Base-by-base conservation (phyloP, 1,140 invertebrate genomes). In the Chelonus insularis region DNA sequence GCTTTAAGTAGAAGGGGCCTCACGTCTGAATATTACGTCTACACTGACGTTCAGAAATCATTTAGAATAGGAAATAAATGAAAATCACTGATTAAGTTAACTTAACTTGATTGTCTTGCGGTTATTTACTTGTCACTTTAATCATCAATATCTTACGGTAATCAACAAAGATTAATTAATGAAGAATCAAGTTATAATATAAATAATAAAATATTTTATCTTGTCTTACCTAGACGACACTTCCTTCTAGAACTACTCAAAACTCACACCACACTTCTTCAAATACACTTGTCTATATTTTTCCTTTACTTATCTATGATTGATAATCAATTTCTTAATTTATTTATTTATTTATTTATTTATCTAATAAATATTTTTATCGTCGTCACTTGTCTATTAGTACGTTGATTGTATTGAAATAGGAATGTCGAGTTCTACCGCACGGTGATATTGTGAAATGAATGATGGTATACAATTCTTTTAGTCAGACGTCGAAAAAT, bases 1-100 rank as follows among this genome's bases (percentile, higher is more conserved):
- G 11, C 16, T 43, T 11, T 48, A 21, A 34, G 37, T 39, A 34
- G 18, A 37, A 34, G 52, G 14, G 20, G 7, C 32, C 20, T 29
- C 20, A 32, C 18, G 52, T 55, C 29, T 55, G 25, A 39, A 14
- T 55, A 55, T 55, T 39, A 55, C 52, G 34, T 55, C 14, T 29
- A 4, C 25, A 52, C 50, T 36, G 50, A 52, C 11, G 23, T 23
- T 50, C 25, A 14, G 29, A 52, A 16, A 52, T 52, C 4, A 16
- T 52, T 52, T 52, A 12, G 3, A 32, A 52, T 52, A 25, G n/a
- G 0, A 52, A 34, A 52, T 52, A 11, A 34, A 34, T 52, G 14
- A 14, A 52, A 48, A 21, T 18, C 21, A n/a, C 1, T 23, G 12
- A 50, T 50, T 25, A 21, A 12, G 12, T 29, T 9, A n/a, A 29